Evolutionary conservation across 2,888 invertebrate genomes (phyloP), one percentile per base, ranked within the genome.

Genomic region (Cremastobaeus sp.): DNA sequence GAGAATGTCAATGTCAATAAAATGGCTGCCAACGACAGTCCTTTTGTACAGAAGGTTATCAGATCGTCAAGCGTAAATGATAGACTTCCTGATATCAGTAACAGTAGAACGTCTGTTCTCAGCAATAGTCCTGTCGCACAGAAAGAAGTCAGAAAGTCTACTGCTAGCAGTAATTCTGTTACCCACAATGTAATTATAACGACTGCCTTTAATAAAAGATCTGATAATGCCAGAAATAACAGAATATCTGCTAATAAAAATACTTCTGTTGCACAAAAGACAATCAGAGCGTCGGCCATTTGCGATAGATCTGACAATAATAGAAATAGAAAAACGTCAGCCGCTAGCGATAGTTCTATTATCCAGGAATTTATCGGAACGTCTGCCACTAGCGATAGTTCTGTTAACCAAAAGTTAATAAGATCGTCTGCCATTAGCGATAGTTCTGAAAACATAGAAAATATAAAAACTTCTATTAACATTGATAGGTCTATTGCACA

Each of bases 341-440:
- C n/a, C n/a, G n/a, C n/a, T n/a, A n/a, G n/a, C n/a, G n/a, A n/a
- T n/a, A n/a, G n/a, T n/a, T n/a, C n/a, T n/a, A n/a, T n/a, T n/a
- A n/a, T n/a, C n/a, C n/a, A n/a, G n/a, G n/a, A n/a, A n/a, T n/a
- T n/a, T n/a, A n/a, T n/a, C n/a, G n/a, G n/a, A n/a, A n/a, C n/a
- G n/a, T n/a, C n/a, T n/a, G n/a, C n/a, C n/a, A n/a, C n/a, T n/a
- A n/a, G n/a, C n/a, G n/a, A n/a, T n/a, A n/a, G n/a, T n/a, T n/a
- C n/a, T n/a, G n/a, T n/a, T n/a, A n/a, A n/a, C n/a, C n/a, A n/a
- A n/a, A n/a, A n/a, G n/a, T n/a, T n/a, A n/a, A n/a, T n/a, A n/a
- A n/a, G n/a, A n/a, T n/a, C n/a, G n/a, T n/a, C n/a, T 34, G 34
- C 18, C n/a, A 12, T 50, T 34, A 34, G 48, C 20, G 34, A 50